Evolutionary conservation across 1,140 invertebrate genomes (phyloP).

Genomic region (Drepana arcuata): DNA sequence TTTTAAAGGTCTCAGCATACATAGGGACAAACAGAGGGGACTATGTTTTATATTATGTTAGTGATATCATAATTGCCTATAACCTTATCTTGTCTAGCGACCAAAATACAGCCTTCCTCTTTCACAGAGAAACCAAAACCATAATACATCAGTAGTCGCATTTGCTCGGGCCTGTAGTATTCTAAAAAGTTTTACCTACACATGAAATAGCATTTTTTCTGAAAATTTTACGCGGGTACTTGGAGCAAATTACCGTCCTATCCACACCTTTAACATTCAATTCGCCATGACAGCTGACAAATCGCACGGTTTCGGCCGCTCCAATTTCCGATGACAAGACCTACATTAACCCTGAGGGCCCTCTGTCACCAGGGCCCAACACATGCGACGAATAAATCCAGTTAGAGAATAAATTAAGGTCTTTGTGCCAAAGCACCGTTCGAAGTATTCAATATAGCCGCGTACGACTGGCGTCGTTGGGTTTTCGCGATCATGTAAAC

Average conservation of each 20-base stretch:
- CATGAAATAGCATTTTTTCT: slow-evolving; percentile 2
- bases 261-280: slow-evolving; percentile 31
- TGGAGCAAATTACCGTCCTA: slow-evolving; percentile 6
- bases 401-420: slow-evolving; percentile 65
- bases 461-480: slow-evolving; percentile 17
- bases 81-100: too few relatives aligned
- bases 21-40: too few relatives aligned
- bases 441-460: slow-evolving; percentile 36
- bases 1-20: too few relatives aligned
- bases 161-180: too few relatives aligned
- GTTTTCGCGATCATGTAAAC: slow-evolving; percentile 36
- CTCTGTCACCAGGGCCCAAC: slow-evolving; percentile 44
- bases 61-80: too few relatives aligned
- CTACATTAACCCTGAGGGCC: slow-evolving; percentile 49
- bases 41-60: too few relatives aligned
- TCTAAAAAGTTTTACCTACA: too few relatives aligned
- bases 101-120: too few relatives aligned
- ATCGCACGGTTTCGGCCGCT: slow-evolving; percentile 33
- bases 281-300: slow-evolving; percentile 35
- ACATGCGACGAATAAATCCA: slow-evolving; percentile 51
- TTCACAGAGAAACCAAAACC: too few relatives aligned
- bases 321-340: slow-evolving; percentile 58
- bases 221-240: neutral
- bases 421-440: slow-evolving; percentile 49
- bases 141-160: too few relatives aligned